Evolutionary conservation across 1,140 invertebrate genomes (phyloP), one percentile per base, ranked within the genome.

Genomic region (Ylistrum balloti): DNA sequence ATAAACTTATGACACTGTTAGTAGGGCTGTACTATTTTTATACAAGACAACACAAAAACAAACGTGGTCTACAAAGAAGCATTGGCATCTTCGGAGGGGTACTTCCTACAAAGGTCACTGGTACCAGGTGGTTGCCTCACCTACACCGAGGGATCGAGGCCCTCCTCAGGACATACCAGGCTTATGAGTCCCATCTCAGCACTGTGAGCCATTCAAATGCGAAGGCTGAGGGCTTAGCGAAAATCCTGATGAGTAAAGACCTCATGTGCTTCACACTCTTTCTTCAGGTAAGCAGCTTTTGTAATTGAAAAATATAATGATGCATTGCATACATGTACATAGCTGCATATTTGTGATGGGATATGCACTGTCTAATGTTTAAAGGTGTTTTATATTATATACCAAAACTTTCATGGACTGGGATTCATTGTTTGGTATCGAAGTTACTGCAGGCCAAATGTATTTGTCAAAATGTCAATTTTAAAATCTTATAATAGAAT

Each of bases 51-150:
- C 90, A 88, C 0, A 92, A 92, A 85, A 32, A 38, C 13, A 92
- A 92, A 34, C 86, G 89, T 20, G 22, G 22, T 32, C 28, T 89
- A 41, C 32, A 38, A n/a, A 89, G 41, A 33, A 20, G 34, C 5
- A 86, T 89, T 33, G 85, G 33, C 48, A 13, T 13, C 9, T 5
- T 86, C 0, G 33, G 86, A 7, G 33, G n/a, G 1, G 2, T 91
- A 0, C 17, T 92, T 13, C 88, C 91, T 2, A 88, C 90, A 0
- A 0, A 86, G 45, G 88, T 87, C 0, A 88, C 88, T 20, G 91
- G 90, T 33, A 89, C 89, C 11, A 33, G 91, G n/a, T 92, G 91
- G 91, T 20, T 92, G 15, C 86, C 90, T 33, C 48, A 38, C 86
- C 35, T 90, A 5, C 0, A 28, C 9, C 9, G 22, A 11, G 87